Conservation (phyloP, 2,113 vertebrate species). For the Hippocampus comes region DNA sequence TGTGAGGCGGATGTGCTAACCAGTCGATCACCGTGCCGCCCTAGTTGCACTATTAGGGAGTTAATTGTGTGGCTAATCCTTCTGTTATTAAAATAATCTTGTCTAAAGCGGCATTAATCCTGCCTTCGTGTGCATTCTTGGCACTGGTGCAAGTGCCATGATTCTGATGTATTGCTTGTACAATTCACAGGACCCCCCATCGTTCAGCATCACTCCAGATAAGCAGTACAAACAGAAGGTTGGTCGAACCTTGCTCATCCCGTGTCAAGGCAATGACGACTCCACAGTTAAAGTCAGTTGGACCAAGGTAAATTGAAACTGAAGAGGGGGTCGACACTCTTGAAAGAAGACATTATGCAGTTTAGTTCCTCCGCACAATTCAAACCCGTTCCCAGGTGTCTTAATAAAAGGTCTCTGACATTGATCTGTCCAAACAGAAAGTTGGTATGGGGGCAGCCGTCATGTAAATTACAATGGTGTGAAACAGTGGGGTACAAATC, state of each 20-base stretch:
- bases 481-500: neutral
- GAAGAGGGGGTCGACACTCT: neutral
- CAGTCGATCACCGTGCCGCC: too few species aligned
- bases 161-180: conserved; percentile 39
- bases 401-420: neutral
- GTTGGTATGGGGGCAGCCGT: neutral
- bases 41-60: conserved; percentile 31
- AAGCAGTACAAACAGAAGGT: conserved; percentile 83
- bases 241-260: conserved; percentile 80
- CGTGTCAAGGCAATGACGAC: conserved; percentile 77
- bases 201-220: conserved; percentile 76
- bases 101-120: conserved; percentile 52
- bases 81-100: conserved; percentile 65
- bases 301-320: conserved; percentile 78
- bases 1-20: too few species aligned
- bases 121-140: conserved; percentile 47
- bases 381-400: neutral
- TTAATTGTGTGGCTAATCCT: conserved; percentile 70
- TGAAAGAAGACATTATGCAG: neutral
- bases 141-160: conserved; percentile 34
- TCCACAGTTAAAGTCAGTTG: conserved; percentile 77
- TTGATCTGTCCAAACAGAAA: neutral
- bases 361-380: neutral
- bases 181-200: conserved; percentile 81
- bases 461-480: neutral